Evolutionary conservation across 2,113 vertebrate genomes (phyloP).

Genomic region (Gavialis gangeticus): DNA sequence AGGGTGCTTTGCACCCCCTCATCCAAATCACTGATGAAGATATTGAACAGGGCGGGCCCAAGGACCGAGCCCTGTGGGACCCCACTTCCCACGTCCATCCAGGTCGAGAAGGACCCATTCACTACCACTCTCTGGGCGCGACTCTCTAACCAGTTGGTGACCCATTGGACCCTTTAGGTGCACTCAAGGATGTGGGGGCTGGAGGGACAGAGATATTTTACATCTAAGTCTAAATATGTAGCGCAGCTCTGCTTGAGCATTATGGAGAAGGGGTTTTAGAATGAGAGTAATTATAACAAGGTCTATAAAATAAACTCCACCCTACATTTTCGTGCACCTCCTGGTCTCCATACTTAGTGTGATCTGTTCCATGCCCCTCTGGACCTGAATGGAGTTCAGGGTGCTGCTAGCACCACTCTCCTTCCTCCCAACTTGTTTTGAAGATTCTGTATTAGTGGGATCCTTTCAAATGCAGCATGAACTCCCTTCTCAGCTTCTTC

Average conservation of each 20-base stretch:
- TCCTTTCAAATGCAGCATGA: accelerated
- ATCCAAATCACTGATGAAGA: too few relatives aligned
- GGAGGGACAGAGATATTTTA: constrained; percentile 16
- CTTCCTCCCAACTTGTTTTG: accelerated
- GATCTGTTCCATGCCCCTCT: not conserved
- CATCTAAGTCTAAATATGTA: not conserved
- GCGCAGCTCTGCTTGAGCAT: not conserved
- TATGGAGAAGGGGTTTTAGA: not conserved
- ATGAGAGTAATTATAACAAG: not conserved
- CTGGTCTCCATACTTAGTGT: accelerated
- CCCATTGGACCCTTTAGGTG: too few relatives aligned
- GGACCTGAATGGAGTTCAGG: not conserved
- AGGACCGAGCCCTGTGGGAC: too few relatives aligned
- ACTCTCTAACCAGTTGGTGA: too few relatives aligned
- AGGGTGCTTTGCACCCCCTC: too few relatives aligned
- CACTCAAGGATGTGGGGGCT: not conserved
- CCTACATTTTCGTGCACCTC: not conserved
- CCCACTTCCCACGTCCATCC: too few relatives aligned
- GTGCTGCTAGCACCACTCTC: not conserved
- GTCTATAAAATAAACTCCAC: not conserved
- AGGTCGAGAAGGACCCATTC: too few relatives aligned
- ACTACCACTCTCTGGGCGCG: too few relatives aligned
- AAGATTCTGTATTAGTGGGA: not conserved
- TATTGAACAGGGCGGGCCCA: too few relatives aligned
- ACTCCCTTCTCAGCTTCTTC: not conserved